phyloP scores from a whole-genome alignment of 2,888 invertebrate genomes.

The Nephrocerus scutellatus region DNA sequence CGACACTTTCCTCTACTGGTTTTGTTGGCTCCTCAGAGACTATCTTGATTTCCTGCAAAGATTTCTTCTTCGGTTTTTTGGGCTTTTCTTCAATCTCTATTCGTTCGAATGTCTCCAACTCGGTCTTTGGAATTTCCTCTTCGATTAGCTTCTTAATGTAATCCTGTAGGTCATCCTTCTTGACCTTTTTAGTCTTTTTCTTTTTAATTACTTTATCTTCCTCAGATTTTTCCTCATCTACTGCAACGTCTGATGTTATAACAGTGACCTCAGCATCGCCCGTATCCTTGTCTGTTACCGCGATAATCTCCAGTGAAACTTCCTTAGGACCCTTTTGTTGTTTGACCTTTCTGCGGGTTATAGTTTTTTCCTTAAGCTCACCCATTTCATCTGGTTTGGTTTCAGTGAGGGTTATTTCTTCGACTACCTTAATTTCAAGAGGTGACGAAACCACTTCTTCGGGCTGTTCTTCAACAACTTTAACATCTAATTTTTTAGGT shows the following conservation, averaged over 20 bases:
- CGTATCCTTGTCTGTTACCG: slow-evolving; percentile 45
- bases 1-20: slow-evolving; percentile 20
- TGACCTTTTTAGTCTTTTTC: slow-evolving; percentile 32
- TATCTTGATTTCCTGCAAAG: slow-evolving; percentile 27
- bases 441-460: slow-evolving; percentile 12
- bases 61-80: slow-evolving; percentile 25
- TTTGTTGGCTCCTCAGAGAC: slow-evolving; percentile 27
- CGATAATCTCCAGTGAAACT: slow-evolving; percentile 47
- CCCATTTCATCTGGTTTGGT: slow-evolving; percentile 33
- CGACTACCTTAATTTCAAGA: slow-evolving; percentile 29
- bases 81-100: slow-evolving; percentile 30
- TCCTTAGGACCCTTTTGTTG: slow-evolving; percentile 46
- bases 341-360: slow-evolving; percentile 38
- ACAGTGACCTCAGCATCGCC: slow-evolving; percentile 43
- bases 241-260: slow-evolving; percentile 23
- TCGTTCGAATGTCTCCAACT: slow-evolving; percentile 41
- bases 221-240: slow-evolving; percentile 17
- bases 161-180: slow-evolving; percentile 34
- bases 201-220: slow-evolving; percentile 25
- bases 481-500: slow-evolving; percentile 16
- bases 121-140: slow-evolving; percentile 35
- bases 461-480: slow-evolving; percentile 27
- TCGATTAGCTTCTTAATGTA: slow-evolving; percentile 36
- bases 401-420: slow-evolving; percentile 38
- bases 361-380: slow-evolving; percentile 40